Evolutionary conservation across 2,888 invertebrate species (phyloP), one percentile per base, ranked within the genome.

Genomic region (Agrilus mali): DNA sequence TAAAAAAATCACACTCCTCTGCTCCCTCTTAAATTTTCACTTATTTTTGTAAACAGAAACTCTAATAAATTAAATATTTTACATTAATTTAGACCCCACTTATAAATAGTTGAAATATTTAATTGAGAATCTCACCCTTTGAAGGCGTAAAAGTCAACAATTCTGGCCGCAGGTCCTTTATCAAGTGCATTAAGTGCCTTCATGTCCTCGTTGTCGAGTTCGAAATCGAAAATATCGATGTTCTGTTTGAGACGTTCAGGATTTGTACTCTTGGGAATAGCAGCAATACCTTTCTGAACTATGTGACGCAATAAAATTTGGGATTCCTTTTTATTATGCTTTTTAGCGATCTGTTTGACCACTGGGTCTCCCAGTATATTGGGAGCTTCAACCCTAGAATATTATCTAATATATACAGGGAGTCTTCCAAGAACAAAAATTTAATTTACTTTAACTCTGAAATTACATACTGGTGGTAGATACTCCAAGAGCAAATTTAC

Each of bases 211-310:
- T 68, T 60, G 39, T 67, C 73, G 36, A 90, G 63, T 51, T 74
- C 64, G 60, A 88, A 88, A 64, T 82, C 78, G 61, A 86, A 86
- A 41, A 88, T 63, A 44, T 81, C 67, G 36, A 88, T 73, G 60
- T 93, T 93, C 66, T 86, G 76, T 55, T 72, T 71, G 16, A 93
- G 76, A 47, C 90, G 74, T 6, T 67, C 59, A 0, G 79, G 68
- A 62, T 82, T 83, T 3, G 81, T 82, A 61, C 89, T 90, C 64
- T 92, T 93, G 4, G 92, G 92, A 56, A 93, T 88, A 33, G 80
- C 80, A 7, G 74, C 75, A 31, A 89, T 65, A 8, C 80, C 82
- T 37, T 75, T 75, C 61, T 92, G 86, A 8, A 86, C 55, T 12
- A 77, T 69, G 65, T 82, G 81, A 39, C 83, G 74, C 4, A 93